Evolutionary conservation across 2,113 vertebrate genomes (phyloP).

Genomic region (Panthera tigris): DNA sequence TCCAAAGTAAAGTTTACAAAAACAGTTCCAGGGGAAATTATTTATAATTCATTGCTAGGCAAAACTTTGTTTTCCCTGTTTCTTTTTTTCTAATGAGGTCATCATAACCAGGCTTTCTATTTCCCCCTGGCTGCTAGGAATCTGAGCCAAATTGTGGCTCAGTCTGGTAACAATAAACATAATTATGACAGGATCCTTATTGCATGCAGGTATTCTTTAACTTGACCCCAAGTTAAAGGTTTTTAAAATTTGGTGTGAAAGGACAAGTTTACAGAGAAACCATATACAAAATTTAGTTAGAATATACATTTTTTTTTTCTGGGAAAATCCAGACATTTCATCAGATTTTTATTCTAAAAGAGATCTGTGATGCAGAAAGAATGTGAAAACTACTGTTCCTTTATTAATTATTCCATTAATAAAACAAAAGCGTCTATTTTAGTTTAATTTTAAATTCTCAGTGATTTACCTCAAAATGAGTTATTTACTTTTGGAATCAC

Average conservation of each 20-base stretch:
- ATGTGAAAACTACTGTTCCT: background rate
- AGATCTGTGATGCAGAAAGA: background rate
- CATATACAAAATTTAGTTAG: background rate
- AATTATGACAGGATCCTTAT: background rate
- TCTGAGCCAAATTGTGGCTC: background rate
- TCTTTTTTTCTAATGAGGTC: background rate
- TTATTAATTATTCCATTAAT: background rate
- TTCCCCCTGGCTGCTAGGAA: background rate
- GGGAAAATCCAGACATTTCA: background rate
- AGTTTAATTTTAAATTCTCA: background rate
- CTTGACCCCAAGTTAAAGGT: background rate
- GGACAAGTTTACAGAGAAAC: background rate
- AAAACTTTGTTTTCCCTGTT: background rate
- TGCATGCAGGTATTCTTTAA: background rate
- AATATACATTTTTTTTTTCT: background rate
- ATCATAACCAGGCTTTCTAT: background rate
- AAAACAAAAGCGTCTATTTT: slow-evolving; percentile 16
- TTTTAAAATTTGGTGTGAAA: background rate
- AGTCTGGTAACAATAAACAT: slow-evolving; percentile 8
- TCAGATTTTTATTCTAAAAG: slow-evolving; percentile 3
- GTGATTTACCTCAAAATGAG: background rate
- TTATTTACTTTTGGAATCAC: background rate
- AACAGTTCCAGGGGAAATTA: background rate
- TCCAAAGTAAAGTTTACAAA: slow-evolving; percentile 18
- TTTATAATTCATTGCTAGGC: background rate